A percentile compares a stretch with the other conserved stretches of the same genome.
phyloP scores from a whole-genome alignment of 2,113 vertebrate species.

The Ciconia stormi region DNA sequence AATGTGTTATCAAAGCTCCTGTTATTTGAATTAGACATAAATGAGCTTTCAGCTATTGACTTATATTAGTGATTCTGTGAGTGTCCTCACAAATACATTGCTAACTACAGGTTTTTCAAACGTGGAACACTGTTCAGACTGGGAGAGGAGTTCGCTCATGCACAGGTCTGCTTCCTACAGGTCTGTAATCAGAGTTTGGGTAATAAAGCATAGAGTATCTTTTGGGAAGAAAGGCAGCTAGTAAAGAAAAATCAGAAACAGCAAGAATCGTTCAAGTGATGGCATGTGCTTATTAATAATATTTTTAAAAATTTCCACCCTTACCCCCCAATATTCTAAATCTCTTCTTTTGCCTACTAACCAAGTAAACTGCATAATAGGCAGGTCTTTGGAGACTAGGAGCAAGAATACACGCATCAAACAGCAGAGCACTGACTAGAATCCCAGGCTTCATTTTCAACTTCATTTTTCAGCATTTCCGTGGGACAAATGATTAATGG shows the following conservation, averaged over 20 bases:
- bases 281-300: background rate
- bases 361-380: background rate
- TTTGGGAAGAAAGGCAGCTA: background rate
- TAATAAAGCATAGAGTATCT: background rate
- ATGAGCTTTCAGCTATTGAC: background rate
- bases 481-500: background rate
- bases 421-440: background rate
- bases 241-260: background rate
- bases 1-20: background rate
- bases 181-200: background rate
- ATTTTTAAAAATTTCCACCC: background rate
- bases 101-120: background rate
- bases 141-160: background rate
- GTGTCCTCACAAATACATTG: background rate
- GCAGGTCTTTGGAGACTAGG: background rate
- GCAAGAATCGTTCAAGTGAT: background rate
- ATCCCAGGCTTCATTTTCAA: background rate
- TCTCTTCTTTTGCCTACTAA: background rate
- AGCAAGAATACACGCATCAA: background rate
- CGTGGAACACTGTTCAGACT: background rate
- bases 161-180: background rate
- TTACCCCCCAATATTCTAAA: background rate
- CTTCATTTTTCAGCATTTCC: background rate
- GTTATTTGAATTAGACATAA: background rate
- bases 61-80: background rate